Evolutionary conservation across 1,140 invertebrate genomes (phyloP).

Genomic region (Hycleus phaleratus): DNA sequence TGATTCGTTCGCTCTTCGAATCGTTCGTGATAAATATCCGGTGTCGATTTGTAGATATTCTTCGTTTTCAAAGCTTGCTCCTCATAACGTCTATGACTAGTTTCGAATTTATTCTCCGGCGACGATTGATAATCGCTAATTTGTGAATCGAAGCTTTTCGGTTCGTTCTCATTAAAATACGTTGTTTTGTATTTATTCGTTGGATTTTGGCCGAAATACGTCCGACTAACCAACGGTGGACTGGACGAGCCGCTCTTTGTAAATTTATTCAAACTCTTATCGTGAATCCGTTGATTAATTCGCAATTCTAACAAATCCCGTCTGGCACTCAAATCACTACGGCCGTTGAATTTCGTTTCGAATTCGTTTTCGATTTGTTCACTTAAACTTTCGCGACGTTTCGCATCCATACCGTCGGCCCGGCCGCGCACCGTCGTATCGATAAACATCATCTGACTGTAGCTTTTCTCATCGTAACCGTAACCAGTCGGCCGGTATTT

Average conservation of each 20-base stretch:
- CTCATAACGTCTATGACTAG: conserved; percentile 47
- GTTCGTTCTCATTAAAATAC: conserved; percentile 49
- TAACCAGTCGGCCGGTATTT: conserved; percentile 31
- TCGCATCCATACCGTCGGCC: conserved; percentile 58
- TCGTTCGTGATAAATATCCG: conserved; percentile 43
- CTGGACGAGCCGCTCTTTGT: conserved; percentile 42
- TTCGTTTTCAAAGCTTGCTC: conserved; percentile 45
- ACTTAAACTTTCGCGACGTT: conserved; percentile 45
- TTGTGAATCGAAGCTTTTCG: conserved; percentile 56
- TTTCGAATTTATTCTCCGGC: conserved; percentile 48
- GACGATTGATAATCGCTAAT: conserved; percentile 49
- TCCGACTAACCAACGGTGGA: conserved; percentile 31
- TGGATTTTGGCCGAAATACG: not conserved
- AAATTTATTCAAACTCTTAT: conserved; percentile 48
- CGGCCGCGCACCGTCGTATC: conserved; percentile 50
- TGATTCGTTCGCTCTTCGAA: conserved; percentile 37
- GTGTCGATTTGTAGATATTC: conserved; percentile 49
- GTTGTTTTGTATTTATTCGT: conserved; percentile 26
- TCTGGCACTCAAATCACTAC: conserved; percentile 58
- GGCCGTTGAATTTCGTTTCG: conserved; percentile 38
- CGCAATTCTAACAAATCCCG: conserved; percentile 66
- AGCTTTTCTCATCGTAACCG: conserved; percentile 26
- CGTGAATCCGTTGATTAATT: conserved; percentile 51
- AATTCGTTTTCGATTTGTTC: conserved; percentile 29
- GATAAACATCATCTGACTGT: conserved; percentile 30